Conservation (phyloP, 2,888 invertebrate genomes). For the Cacoxenus indagator region DNA sequence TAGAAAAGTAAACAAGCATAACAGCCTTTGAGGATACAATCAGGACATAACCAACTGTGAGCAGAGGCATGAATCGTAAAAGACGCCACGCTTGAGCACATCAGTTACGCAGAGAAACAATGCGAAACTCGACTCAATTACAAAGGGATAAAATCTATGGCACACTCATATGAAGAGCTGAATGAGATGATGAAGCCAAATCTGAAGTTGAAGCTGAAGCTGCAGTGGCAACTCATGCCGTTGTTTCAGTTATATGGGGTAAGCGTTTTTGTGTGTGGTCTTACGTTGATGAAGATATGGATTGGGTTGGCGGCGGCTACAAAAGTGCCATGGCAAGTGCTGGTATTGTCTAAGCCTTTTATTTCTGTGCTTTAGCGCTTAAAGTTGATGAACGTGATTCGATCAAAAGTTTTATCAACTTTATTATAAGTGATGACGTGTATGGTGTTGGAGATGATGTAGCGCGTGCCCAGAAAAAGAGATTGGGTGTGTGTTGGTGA, state of each 20-base stretch:
- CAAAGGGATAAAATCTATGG: constrained; percentile 13
- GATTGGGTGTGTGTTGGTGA: too few relatives aligned
- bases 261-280: background rate
- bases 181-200: too few relatives aligned
- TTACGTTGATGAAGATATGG: too few relatives aligned
- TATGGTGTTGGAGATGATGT: background rate
- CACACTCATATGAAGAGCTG: background rate
- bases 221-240: background rate
- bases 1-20: constrained; percentile 13
- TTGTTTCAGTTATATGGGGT: background rate
- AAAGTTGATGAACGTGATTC: constrained; percentile 14
- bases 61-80: too few relatives aligned
- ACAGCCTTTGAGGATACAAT: background rate
- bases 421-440: background rate
- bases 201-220: too few relatives aligned
- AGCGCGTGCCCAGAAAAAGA: background rate
- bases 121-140: constrained; percentile 15
- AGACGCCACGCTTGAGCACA: background rate
- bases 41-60: background rate
- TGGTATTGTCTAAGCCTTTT: constrained; percentile 16
- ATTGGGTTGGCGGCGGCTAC: too few relatives aligned
- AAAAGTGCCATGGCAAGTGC: background rate
- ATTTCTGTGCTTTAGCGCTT: background rate
- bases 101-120: background rate
- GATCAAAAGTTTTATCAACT: constrained; percentile 7